Evolutionary conservation across 2,113 vertebrate genomes (phyloP), one percentile per base, ranked within the genome.

Genomic region (Carassius gibelio): DNA sequence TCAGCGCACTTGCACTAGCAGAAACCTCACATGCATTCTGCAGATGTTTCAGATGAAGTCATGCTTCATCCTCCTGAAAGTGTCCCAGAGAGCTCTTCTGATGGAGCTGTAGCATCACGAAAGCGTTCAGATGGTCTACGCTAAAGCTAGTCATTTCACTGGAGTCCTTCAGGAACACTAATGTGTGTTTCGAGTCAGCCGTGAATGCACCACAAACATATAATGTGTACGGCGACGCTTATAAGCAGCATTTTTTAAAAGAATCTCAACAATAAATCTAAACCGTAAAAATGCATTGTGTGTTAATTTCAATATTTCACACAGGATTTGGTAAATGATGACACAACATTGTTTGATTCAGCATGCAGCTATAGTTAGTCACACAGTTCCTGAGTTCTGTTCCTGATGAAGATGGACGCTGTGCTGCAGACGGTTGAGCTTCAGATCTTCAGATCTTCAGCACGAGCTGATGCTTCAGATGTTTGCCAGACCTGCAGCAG

Each of bases 401-500:
- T 45, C 45, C 45, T 48, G 9, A 48, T 48, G 45, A 48, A 48
- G 42, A 8, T 38, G 38, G 38, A 38, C 38, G 38, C 38, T 36
- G 36, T 36, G 36, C 36, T 2, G 36, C 36, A 36, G 36, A 42
- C 7, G 42, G 42, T 42, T 42, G 42, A 42, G 42, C 42, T 42
- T 38, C 38, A 38, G 42, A 42, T 42, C 42, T 42, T 8, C 42
- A 38, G 42, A 42, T 42, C 42, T 42, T 8, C 42, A 42, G 26
- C 26, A 26, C 26, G 42, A 3, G 3, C 42, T 38, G 36, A 10
- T 45, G 42, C 8, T 42, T 7, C 8, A 8, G 42, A 8, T 8
- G 42, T 42, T 8, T 42, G 5, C 77, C 91, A 85, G 50, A 95
- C 95, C 80, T 94, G 90, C 88, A 99, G 86, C 36, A 99, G 93